Base-by-base conservation (phyloP, 2,888 invertebrate genomes). In the Thymelicus sylvestris region DNA sequence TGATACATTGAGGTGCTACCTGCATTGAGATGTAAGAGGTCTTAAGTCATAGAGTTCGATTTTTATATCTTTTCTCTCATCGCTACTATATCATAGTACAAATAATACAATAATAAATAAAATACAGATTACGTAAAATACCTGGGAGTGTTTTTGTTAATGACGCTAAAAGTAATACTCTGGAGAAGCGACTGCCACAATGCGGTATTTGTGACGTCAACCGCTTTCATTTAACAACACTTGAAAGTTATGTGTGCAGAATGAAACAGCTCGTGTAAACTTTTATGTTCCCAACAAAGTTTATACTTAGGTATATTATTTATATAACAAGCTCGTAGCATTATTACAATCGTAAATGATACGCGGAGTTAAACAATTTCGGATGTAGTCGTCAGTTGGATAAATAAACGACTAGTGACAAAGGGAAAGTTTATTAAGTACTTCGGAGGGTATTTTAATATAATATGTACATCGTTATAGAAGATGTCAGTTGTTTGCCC, bases 181-280 rank as follows among this genome's bases (percentile, higher is more conserved):
- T 68, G 44, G 55, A 57, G 47, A 63, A 57, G 13, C 24, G 63
- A 63, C 68, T 57, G 68, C 68, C 13, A 68, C 68, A 68, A 47
- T 68, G 68, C 68, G 57, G 68, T 63, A 68, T 68, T 68, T 63
- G 68, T 68, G 63, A 68, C 68, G 68, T 57, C 63, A 69, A 69
- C 68, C 57, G 57, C 57, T 63, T 57, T 69, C 44, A 69, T 55
- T 62, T 62, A 69, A 57, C 57, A 57, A 47, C 68, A 69, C 57
- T 64, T 63, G 31, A 57, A n/a, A 55, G 24, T 24, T 67, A 66
- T 44, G 63, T 57, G 52, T 41, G 44, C 47, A 44, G 68, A 63
- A 62, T 52, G 62, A 62, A 8, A 67, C 39, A 52, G 48, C 50
- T 47, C 31, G 24, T 48, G n/a, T 31, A 38, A 24, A n/a, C 63